Evolutionary conservation across 2,888 invertebrate species (phyloP).

Genomic region (Dromius quadrimaculatus): DNA sequence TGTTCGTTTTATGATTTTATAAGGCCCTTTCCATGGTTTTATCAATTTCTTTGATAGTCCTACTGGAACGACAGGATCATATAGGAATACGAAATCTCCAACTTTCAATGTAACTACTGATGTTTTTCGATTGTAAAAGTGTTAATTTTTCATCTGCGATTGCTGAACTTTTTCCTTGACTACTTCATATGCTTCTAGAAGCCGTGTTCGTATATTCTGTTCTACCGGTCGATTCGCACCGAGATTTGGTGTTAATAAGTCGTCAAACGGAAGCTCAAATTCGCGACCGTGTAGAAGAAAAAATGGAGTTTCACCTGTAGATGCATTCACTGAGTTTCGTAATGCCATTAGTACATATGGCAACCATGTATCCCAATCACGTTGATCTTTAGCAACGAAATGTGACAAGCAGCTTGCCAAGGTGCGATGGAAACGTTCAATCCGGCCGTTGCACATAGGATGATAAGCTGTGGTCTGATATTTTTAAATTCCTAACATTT

Average conservation of each 20-base stretch:
- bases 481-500: too few relatives aligned
- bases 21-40: conserved; percentile 30
- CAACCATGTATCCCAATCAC: too few relatives aligned
- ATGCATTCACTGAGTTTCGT: too few relatives aligned
- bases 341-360: too few relatives aligned
- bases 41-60: conserved; percentile 11
- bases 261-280: too few relatives aligned
- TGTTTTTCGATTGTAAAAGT: conserved; percentile 14
- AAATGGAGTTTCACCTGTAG: too few relatives aligned
- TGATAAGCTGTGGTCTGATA: too few relatives aligned
- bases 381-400: too few relatives aligned
- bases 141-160: neutral
- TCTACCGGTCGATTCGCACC: neutral
- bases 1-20: conserved; percentile 12
- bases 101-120: neutral
- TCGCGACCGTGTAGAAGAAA: too few relatives aligned
- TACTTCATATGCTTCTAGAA: neutral
- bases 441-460: too few relatives aligned
- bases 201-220: neutral
- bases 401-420: too few relatives aligned
- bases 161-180: neutral
- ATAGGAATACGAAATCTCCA: conserved; percentile 22
- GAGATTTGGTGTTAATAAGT: neutral
- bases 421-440: too few relatives aligned
- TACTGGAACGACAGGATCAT: neutral